These are phyloP conservation scores for Sinocyclocheilus maitianheensis DNA, from an alignment of 2,113 vertebrate species.

Conservation along the genomic window DNA sequence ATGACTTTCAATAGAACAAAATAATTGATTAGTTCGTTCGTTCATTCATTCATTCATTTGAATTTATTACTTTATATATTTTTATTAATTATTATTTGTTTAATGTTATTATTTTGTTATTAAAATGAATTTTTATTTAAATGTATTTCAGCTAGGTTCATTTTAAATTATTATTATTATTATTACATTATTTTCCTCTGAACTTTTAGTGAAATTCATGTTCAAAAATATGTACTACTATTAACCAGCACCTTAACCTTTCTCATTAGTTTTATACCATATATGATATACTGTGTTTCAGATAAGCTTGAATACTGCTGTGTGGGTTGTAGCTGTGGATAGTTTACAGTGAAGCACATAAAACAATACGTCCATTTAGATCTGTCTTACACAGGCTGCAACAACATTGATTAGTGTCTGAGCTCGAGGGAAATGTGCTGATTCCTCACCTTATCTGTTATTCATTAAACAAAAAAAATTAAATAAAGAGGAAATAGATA, in stretches of 20 bases:
- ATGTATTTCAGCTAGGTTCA: too few relatives aligned
- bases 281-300: not conserved
- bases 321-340: not conserved
- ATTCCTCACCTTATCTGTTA: constrained; percentile 70
- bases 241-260: not conserved
- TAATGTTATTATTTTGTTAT: too few relatives aligned
- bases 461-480: constrained; percentile 74
- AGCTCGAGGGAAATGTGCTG: constrained; percentile 74
- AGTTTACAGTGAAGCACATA: constrained; percentile 42
- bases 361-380: constrained; percentile 72
- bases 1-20: too few relatives aligned
- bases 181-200: not conserved
- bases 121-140: too few relatives aligned
- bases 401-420: constrained; percentile 65
- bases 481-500: constrained; percentile 73
- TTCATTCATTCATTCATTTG: too few relatives aligned
- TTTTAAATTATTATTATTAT: too few relatives aligned
- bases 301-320: not conserved
- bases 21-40: too few relatives aligned
- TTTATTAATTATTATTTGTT: not conserved
- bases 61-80: not conserved
- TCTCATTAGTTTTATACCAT: not conserved
- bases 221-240: not conserved
- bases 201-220: not conserved
- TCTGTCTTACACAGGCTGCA: constrained; percentile 52